Evolutionary conservation across 2,797 vertebrate genomes (phyloP).

Genomic region (Tolypeutes matacus): DNA sequence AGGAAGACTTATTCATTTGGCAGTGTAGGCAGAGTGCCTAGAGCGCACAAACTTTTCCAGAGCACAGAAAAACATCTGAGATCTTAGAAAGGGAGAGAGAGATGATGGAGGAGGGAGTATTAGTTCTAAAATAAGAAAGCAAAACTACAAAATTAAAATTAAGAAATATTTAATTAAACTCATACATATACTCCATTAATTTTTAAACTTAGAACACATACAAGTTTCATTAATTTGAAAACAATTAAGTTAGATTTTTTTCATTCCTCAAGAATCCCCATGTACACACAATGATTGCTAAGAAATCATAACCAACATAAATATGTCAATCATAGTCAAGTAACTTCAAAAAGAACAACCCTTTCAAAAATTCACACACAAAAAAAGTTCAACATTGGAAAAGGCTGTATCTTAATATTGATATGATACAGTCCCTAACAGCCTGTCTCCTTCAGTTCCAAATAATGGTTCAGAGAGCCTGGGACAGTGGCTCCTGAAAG

Average conservation of each 20-base stretch:
- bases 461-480: background rate
- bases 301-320: background rate
- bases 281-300: background rate
- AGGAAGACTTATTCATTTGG: background rate
- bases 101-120: no score
- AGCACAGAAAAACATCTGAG: background rate
- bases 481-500: background rate
- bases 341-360: constrained; percentile 4
- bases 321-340: background rate
- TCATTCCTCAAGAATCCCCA: constrained; percentile 14
- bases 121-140: background rate
- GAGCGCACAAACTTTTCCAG: background rate
- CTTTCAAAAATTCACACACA: background rate
- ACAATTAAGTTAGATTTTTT: background rate
- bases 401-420: background rate
- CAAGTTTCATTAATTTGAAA: background rate
- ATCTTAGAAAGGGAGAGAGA: background rate
- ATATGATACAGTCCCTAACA: background rate
- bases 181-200: background rate
- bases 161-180: background rate
- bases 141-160: background rate
- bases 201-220: constrained; percentile 1
- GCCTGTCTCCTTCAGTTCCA: background rate
- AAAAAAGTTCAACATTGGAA: constrained; percentile 9
- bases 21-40: background rate